phyloP scores from a whole-genome alignment of 92 coral and sea anemone genomes.

The Epizoanthus ramosus region DNA sequence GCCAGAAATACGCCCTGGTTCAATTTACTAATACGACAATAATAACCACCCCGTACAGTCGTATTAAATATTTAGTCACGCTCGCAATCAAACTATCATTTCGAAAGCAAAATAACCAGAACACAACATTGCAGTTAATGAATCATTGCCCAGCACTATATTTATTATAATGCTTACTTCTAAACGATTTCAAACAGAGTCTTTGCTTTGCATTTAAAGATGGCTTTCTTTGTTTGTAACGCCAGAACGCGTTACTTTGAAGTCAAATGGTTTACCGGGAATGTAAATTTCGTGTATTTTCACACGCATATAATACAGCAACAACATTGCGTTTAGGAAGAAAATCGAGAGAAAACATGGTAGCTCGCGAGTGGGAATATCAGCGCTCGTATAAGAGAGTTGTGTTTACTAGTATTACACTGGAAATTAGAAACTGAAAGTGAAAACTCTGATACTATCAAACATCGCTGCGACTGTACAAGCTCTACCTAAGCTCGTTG shows the following conservation, averaged over 20 bases:
- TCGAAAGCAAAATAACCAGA: too few species aligned
- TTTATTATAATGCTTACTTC: too few species aligned
- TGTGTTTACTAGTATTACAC: neutral
- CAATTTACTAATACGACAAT: neutral
- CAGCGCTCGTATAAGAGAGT: neutral
- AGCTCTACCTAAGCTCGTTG: too few species aligned
- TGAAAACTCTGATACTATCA: too few species aligned
- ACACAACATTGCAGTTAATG: too few species aligned
- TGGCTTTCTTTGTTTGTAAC: neutral
- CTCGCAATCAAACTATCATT: constrained; percentile 9
- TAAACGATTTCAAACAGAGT: neutral
- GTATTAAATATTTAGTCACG: constrained; percentile 42
- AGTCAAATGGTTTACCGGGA: neutral
- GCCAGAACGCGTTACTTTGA: neutral
- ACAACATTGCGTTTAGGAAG: neutral
- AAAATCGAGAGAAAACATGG: constrained; percentile 4
- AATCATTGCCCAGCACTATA: too few species aligned
- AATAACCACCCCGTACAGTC: constrained; percentile 8
- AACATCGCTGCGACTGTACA: too few species aligned
- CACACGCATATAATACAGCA: neutral
- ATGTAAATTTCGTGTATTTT: neutral
- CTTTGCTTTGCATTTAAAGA: neutral
- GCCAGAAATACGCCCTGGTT: constrained; percentile 4
- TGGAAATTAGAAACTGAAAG: too few species aligned
- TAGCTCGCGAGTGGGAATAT: neutral